Base-by-base conservation (phyloP, 2,797 vertebrate genomes). In the Zenarchopterus dispar region DNA sequence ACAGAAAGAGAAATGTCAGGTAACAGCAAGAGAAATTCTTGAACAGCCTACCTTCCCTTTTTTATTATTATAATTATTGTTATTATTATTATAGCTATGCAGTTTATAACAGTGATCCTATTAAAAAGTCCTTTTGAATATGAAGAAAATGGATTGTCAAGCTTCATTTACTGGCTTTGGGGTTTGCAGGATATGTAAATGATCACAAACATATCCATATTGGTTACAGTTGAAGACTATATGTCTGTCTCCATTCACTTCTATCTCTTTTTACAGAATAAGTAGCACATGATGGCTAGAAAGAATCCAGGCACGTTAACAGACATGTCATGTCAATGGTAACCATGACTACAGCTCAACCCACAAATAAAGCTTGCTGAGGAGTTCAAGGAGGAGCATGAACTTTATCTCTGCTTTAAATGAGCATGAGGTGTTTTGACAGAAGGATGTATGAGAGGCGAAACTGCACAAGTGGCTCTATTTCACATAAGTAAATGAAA, bases 241-340 rank as follows among this genome's bases (percentile, higher is more conserved):
- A 21, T 22, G 56, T 53, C 18, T 64, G 23, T 5, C 18, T 11
- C 28, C 41, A 45, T 58, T 42, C 4, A 52, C 19, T 42, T 51
- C 24, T 33, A 45, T 3, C 17, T 2, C 46, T 33, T 45, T 22
- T 48, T 41, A 31, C 58, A 42, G 59, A 45, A 48, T 51, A 50
- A 52, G 16, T 6, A 33, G 8, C 15, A 8, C 10, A 17, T 33
- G 8, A 13, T 42, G 18, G 24, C 45, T 45, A 22, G 23, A 67
- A 49, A 51, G 10, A 18, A 39, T 53, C 36, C 41, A 16, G 5
- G 17, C 21, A 4, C 17, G 5, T 43, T 36, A 66, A 56, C 39
- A 66, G 36, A 64, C 49, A 24, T 47, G 13, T 17, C 18, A 75
- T 85, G 72, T 52, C 80, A 75, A 81, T 75, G 6, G 55, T 75